These are phyloP conservation scores for Heteropelma amictum DNA, from an alignment of 2,888 invertebrate genomes.

Conservation along the genomic window DNA sequence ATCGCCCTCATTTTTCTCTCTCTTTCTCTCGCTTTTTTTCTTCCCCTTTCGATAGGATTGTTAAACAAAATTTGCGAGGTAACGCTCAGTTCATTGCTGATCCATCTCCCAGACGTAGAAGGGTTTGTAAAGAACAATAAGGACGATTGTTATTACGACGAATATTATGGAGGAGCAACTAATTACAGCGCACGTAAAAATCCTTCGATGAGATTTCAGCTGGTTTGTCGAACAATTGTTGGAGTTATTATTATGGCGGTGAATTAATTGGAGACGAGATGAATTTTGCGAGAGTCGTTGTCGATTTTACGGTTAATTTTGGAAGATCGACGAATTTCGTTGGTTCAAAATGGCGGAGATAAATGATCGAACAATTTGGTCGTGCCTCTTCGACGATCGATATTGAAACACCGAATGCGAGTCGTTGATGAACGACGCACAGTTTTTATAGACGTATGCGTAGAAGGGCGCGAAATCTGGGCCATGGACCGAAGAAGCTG, in stretches of 20 bases:
- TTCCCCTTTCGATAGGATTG: neutral
- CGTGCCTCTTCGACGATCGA: conserved; percentile 33
- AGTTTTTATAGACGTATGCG: conserved; percentile 70
- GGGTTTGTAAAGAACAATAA: conserved; percentile 67
- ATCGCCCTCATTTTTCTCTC: conserved; percentile 42
- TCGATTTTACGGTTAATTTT: no score
- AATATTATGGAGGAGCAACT: conserved; percentile 63
- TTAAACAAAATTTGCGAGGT: no score
- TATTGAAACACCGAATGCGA: conserved; percentile 63
- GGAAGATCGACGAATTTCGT: no score
- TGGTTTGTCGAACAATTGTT: neutral
- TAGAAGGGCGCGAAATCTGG: conserved; percentile 74
- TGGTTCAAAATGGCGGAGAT: no score
- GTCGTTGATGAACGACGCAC: conserved; percentile 60
- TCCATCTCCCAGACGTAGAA: conserved; percentile 65
- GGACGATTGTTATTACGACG: conserved; percentile 59
- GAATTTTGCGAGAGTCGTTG: no score
- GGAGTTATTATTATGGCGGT: conserved; percentile 6
- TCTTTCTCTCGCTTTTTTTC: neutral
- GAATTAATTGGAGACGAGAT: no score
- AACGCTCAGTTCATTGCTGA: conserved; percentile 11
- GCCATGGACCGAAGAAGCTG: conserved; percentile 72
- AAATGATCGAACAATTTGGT: conserved; percentile 6
- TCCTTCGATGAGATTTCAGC: neutral
- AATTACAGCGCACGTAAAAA: conserved; percentile 61